Percentiles rank a stretch among this genome's conserved stretches.
These are phyloP conservation scores for Catharus bicknelli DNA, from an alignment of 2,113 vertebrate species.

Conservation along the genomic window DNA sequence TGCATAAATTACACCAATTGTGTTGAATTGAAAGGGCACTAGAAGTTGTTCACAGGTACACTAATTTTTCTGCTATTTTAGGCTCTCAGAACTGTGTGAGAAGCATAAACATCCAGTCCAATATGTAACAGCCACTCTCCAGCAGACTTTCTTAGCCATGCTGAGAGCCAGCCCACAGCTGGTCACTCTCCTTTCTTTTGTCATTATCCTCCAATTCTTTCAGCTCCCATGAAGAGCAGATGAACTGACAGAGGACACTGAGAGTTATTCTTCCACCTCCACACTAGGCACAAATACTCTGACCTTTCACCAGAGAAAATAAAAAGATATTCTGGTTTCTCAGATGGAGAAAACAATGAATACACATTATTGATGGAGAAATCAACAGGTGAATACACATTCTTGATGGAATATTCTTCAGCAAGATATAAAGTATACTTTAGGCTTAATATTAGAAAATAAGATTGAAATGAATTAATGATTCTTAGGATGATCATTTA, in stretches of 20 bases:
- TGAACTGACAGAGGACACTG: not conserved
- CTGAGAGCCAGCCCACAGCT: not conserved
- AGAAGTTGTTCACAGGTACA: not conserved
- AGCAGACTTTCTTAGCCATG: not conserved
- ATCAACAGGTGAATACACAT: not conserved
- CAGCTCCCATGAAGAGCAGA: not conserved
- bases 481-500: not conserved
- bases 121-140: not conserved
- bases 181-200: not conserved
- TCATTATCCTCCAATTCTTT: not conserved
- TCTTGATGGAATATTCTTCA: not conserved
- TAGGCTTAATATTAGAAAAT: not conserved
- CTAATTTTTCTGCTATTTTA: not conserved
- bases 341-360: not conserved
- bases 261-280: not conserved
- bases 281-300: not conserved
- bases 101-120: not conserved
- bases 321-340: not conserved
- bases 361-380: not conserved
- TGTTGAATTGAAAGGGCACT: not conserved
- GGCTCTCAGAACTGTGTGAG: not conserved
- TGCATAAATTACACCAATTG: not conserved
- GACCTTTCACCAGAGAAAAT: not conserved
- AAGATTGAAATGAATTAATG: not conserved
- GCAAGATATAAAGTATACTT: not conserved